Evolutionary conservation across 2,888 invertebrate species (phyloP).

Genomic region (Punctoribates punctum): DNA sequence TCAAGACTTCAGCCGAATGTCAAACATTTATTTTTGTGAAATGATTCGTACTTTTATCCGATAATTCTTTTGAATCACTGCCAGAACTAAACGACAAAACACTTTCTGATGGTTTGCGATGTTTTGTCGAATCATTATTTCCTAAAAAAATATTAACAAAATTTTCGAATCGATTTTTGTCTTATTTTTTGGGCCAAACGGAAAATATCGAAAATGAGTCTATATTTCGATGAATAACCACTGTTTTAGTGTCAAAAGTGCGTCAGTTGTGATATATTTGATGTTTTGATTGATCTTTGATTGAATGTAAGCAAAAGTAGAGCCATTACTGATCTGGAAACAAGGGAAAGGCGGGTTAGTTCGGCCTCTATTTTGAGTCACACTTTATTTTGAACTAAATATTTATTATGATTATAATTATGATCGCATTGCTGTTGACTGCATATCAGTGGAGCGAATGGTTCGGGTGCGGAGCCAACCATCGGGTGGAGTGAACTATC

Average conservation of each 20-base stretch:
- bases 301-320: neutral
- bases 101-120: neutral
- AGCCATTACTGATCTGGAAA: neutral
- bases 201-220: neutral
- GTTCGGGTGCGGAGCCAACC: constrained; percentile 25
- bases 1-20: neutral
- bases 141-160: neutral
- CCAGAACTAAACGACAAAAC: neutral
- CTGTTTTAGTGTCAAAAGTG: neutral
- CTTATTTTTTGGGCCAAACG: neutral
- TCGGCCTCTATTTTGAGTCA: constrained; percentile 16
- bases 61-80: constrained; percentile 22
- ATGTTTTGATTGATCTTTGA: constrained; percentile 3
- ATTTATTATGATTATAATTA: constrained; percentile 29
- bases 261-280: constrained; percentile 14
- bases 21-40: constrained; percentile 27
- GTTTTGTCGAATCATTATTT: constrained; percentile 5
- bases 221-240: neutral
- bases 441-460: neutral
- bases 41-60: neutral
- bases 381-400: constrained; percentile 25
- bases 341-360: constrained; percentile 23
- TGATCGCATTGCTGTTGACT: constrained; percentile 16
- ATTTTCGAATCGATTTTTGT: neutral
- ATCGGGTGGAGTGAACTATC: constrained; percentile 22